Base-by-base conservation (phyloP, 2,888 invertebrate genomes). In the Tanaodytes sp. region DNA sequence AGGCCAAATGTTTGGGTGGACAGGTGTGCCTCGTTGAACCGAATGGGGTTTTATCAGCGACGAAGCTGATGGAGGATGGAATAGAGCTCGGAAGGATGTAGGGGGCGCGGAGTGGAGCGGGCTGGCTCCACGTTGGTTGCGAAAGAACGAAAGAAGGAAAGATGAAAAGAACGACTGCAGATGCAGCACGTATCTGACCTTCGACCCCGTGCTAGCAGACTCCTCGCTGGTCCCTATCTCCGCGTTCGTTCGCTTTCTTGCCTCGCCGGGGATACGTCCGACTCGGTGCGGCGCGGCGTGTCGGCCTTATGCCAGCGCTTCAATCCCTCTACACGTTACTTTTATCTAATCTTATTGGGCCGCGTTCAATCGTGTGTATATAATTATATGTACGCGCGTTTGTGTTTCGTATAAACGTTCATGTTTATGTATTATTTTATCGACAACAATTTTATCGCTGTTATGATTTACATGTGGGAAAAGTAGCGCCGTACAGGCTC, bases 141-240 rank as follows among this genome's bases (percentile, higher is more conserved):
- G 67, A 71, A 67, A 67, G 64, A 71, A 63, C 65, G n/a, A n/a
- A n/a, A n/a, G n/a, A n/a, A n/a, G n/a, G 62, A 70, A 71, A 66
- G 75, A 77, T 76, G 74, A 74, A 69, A 76, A 74, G 77, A 79
- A 79, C 77, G 77, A 71, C 71, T 67, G 67, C 71, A 67, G 67
- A 71, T 71, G 79, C 77, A 77, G 80, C 81, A 82, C 82, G 82
- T 82, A 80, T 75, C 73, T 75, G 79, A 81, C 80, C 82, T 79
- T 75, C 77, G 81, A 81, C 80, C 82, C 61, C 58, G 43, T 63
- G 71, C 74, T 73, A 69, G 71, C 76, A 73, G 77, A 77, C 81
- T 79, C 77, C 80, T 76, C 75, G 77, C 79, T 78, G 76, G 79
- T 78, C 76, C 77, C 73, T 71, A 63, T 66, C 69, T 71, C 70